Evolutionary conservation across 2,797 vertebrate species (phyloP), one percentile per base, ranked within the genome.

Genomic region (Serranus cabrilla): DNA sequence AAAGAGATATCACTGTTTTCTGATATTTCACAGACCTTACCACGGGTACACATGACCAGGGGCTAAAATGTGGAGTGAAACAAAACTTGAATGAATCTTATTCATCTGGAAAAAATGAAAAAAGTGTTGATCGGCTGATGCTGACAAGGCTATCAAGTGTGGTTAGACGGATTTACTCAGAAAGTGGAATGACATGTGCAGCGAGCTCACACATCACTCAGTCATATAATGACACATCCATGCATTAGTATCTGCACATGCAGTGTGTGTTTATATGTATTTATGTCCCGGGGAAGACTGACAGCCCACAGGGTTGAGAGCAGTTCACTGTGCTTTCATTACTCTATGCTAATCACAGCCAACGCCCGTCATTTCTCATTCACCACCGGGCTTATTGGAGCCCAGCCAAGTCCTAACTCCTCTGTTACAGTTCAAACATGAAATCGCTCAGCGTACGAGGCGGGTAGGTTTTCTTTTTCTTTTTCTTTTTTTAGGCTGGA

Each of bases 271-370:
- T 57, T 61, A 18, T 62, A 16, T 77, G n/a, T 65, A 31, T 78
- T 77, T 79, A 58, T 71, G 47, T 65, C 50, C 17, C 66, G 42
- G 42, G n/a, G 46, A 45, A 59, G 65, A 71, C 43, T 67, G 76
- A 65, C 73, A 62, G 64, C 67, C 54, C 74, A 69, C 51, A 51
- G 81, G 57, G 60, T 60, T 80, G 58, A 62, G 39, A 49, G 77
- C 43, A 49, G 66, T 74, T 85, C 51, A 72, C 59, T n/a, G 50
- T 57, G 63, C 50, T 71, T 81, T 87, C 70, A 73, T 87, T 83
- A 80, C 79, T 76, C 63, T 85, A 67, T 84, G 79, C 82, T 83
- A 86, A 90, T 88, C 75, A 47, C 52, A 74, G 82, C 76, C 73
- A 85, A 61, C 61, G 49, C 64, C 78, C 67, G 12, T 86, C 82